Conservation (phyloP, 1,140 invertebrate species). For the Bathynomus jamesi region DNA sequence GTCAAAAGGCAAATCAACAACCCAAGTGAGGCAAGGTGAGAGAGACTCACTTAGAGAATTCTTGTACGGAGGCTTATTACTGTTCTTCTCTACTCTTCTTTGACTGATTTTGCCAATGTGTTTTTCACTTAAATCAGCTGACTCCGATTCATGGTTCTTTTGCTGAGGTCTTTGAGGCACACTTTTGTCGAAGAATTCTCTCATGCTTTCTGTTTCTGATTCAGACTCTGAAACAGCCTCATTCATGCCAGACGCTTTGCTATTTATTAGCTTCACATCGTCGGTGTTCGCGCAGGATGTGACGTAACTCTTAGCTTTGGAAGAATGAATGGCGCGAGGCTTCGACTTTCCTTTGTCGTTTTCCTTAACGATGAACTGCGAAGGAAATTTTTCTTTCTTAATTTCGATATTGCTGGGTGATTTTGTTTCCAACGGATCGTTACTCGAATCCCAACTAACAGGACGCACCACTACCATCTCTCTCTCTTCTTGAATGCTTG, state of each 20-base stretch:
- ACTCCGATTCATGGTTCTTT: not conserved
- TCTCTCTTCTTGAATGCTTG: not conserved
- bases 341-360: not conserved
- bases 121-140: not conserved
- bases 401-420: not conserved
- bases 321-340: too few relatives aligned
- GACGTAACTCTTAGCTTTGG: not conserved
- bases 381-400: not conserved
- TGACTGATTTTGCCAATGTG: not conserved
- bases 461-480: too few relatives aligned
- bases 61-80: conserved; percentile 6
- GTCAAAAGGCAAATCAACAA: conserved; percentile 43
- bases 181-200: not conserved
- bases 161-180: not conserved
- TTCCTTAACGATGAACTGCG: not conserved
- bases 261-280: not conserved
- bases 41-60: conserved; percentile 19
- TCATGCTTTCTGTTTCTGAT: not conserved
- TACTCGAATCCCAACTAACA: not conserved
- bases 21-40: conserved; percentile 41
- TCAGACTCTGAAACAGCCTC: not conserved
- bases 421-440: not conserved
- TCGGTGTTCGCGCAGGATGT: not conserved
- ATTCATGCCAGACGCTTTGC: not conserved
- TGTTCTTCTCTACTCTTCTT: not conserved